Conservation (phyloP, 1,140 invertebrate species). For the Pseudomyrmex gracilis region DNA sequence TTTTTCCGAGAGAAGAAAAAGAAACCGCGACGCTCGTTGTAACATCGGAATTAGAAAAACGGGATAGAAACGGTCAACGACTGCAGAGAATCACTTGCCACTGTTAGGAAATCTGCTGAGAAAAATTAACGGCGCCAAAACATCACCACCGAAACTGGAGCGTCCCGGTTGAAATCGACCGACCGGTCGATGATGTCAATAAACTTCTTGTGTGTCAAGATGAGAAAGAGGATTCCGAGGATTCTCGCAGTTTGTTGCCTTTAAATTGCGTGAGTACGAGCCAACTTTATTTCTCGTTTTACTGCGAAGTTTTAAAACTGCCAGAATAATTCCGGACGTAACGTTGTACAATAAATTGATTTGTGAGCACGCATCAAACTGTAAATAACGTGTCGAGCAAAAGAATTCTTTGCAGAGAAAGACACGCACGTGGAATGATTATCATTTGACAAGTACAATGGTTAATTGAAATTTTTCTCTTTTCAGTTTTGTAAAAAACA, state of each 20-base stretch:
- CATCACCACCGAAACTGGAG: constrained; percentile 12
- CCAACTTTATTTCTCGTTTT: background rate
- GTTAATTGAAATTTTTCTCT: background rate
- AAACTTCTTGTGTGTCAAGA: constrained; percentile 31
- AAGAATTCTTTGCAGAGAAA: too few species aligned
- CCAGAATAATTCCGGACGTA: background rate
- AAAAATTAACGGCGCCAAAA: constrained; percentile 10
- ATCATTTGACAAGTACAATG: too few species aligned
- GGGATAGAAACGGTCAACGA: constrained; percentile 1
- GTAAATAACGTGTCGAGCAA: background rate
- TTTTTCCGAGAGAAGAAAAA: constrained; percentile 8
- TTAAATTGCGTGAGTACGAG: background rate
- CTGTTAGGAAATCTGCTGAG: background rate
- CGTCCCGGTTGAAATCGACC: constrained; percentile 26
- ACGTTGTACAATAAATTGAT: constrained; percentile 30
- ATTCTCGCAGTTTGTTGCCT: constrained; percentile 3
- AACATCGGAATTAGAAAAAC: constrained; percentile 22
- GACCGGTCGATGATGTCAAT: constrained; percentile 25
- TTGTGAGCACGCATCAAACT: background rate
- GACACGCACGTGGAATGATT: too few species aligned
- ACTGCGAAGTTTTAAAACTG: constrained; percentile 1
- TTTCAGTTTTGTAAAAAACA: background rate
- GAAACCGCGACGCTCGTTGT: background rate
- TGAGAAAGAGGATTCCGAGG: background rate
- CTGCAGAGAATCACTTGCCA: background rate